phyloP scores from a whole-genome alignment of 2,888 invertebrate genomes.

The Lochmaea capreae region DNA sequence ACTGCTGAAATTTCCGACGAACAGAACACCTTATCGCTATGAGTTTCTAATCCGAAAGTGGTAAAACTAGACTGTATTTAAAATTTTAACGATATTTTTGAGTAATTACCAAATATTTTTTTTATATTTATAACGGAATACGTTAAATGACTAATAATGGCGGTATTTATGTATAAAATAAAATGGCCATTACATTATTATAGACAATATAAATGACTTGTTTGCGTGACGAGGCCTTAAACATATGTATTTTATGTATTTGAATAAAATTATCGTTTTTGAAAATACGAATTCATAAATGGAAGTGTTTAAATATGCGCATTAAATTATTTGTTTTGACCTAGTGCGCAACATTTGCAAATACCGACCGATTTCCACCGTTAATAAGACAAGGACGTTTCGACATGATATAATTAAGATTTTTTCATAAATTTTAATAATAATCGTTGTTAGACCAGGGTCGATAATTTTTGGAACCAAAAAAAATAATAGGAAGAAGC shows the following conservation, averaged over 20 bases:
- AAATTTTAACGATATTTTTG: too few species aligned
- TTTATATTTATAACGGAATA: neutral
- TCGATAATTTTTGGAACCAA: too few species aligned
- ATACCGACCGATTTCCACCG: slow-evolving; percentile 12
- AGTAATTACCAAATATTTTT: neutral
- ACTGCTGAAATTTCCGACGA: too few species aligned
- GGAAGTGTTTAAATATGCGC: slow-evolving; percentile 20
- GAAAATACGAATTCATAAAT: slow-evolving; percentile 24
- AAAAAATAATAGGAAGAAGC: too few species aligned
- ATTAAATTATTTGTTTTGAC: slow-evolving; percentile 30
- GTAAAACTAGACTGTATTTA: too few species aligned
- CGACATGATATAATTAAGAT: slow-evolving; percentile 35
- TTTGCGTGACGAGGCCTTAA: slow-evolving; percentile 16
- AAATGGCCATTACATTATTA: neutral
- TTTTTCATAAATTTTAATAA: slow-evolving; percentile 10
- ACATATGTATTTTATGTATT: slow-evolving; percentile 25
- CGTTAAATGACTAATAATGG: neutral
- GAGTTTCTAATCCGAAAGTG: too few species aligned
- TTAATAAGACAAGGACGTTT: slow-evolving; percentile 36
- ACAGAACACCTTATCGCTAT: too few species aligned
- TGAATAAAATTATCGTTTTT: slow-evolving; percentile 29
- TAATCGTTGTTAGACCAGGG: too few species aligned
- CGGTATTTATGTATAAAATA: neutral
- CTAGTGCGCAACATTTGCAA: slow-evolving; percentile 4
- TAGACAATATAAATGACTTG: slow-evolving; percentile 7